A percentile compares a stretch with the other conserved stretches of the same genome.
Conservation (phyloP, 2,888 invertebrate genomes). For the Lasioglossum figueresi region DNA sequence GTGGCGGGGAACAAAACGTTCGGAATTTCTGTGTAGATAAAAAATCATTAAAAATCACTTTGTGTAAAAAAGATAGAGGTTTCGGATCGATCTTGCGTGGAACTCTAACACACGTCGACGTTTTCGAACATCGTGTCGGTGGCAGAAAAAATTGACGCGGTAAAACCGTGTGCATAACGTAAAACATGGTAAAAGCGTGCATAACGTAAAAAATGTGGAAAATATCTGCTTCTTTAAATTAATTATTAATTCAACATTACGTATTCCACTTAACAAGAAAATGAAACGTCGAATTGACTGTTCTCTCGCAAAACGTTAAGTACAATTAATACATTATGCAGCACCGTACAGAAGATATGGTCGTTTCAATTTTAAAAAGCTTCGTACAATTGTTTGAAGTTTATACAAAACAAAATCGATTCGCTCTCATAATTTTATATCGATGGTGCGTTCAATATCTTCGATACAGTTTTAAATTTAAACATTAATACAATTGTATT, state of each 20-base stretch:
- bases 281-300: not conserved
- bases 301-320: not conserved
- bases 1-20: not conserved
- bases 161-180: not conserved
- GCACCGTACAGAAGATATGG: not conserved
- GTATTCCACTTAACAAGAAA: not conserved
- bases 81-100: not conserved
- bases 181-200: slow-evolving; percentile 16
- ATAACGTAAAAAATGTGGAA: not conserved
- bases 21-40: not conserved
- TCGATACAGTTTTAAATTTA: not conserved
- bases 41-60: slow-evolving; percentile 18
- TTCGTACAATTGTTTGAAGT: not conserved
- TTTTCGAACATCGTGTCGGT: not conserved
- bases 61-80: not conserved
- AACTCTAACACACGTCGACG: not conserved
- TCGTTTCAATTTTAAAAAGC: not conserved
- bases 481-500: not conserved
- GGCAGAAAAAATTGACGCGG: not conserved
- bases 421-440: not conserved
- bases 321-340: not conserved
- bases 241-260: not conserved
- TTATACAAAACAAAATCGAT: not conserved
- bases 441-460: not conserved
- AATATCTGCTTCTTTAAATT: not conserved